These are phyloP conservation scores for Boloria selene DNA, from an alignment of 2,888 invertebrate genomes.

Conservation along the genomic window DNA sequence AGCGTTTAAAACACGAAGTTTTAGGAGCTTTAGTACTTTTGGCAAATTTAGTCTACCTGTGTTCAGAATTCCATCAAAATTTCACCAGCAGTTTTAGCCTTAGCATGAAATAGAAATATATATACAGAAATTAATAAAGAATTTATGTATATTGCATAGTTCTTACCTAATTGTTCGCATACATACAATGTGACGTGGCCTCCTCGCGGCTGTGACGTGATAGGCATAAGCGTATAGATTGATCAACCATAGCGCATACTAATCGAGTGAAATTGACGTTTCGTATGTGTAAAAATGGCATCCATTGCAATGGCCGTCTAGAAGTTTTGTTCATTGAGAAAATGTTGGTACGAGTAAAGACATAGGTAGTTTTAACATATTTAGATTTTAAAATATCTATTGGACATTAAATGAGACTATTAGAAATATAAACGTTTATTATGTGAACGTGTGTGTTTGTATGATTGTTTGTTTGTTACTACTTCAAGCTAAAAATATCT, in stretches of 20 bases:
- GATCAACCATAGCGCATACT: slow-evolving; percentile 53
- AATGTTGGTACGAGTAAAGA: neutral
- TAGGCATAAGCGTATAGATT: slow-evolving; percentile 46
- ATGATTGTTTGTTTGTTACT: too few relatives aligned
- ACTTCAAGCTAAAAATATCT: too few relatives aligned
- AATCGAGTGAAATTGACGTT: slow-evolving; percentile 67
- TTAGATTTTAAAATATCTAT: too few relatives aligned
- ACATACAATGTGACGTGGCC: slow-evolving; percentile 47
- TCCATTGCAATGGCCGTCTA: slow-evolving; percentile 15
- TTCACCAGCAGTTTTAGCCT: too few relatives aligned
- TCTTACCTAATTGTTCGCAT: slow-evolving; percentile 52
- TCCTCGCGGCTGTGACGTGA: slow-evolving; percentile 52
- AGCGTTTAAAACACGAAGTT: too few relatives aligned
- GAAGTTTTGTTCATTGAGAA: slow-evolving; percentile 6
- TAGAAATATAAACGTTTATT: too few relatives aligned
- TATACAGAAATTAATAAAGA: neutral
- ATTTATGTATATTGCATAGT: slow-evolving; percentile 36
- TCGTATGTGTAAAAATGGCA: slow-evolving; percentile 18
- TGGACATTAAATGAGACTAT: too few relatives aligned
- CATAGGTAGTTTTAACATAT: too few relatives aligned
- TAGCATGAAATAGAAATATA: neutral
- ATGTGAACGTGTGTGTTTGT: too few relatives aligned
- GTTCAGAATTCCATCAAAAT: too few relatives aligned
- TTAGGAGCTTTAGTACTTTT: too few relatives aligned
- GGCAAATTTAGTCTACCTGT: too few relatives aligned